Percentiles rank a stretch among this genome's conserved stretches.
These are phyloP conservation scores for Okapia johnstoni DNA, from an alignment of 2,113 vertebrate genomes.

Conservation along the genomic window DNA sequence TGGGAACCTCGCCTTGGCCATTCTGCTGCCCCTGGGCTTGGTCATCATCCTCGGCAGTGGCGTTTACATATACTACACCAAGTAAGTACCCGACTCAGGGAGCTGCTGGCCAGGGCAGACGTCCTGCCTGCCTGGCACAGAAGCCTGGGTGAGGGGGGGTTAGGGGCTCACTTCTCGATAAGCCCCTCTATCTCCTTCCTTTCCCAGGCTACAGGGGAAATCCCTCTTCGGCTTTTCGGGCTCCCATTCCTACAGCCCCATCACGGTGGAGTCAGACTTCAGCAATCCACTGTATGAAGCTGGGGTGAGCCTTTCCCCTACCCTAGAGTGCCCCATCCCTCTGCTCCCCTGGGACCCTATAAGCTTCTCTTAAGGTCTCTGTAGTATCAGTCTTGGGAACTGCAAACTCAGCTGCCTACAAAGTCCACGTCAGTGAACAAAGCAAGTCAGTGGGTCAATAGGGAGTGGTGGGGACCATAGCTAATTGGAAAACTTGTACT, in stretches of 20 bases:
- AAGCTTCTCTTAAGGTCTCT: not conserved
- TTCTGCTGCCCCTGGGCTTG: conserved; percentile 91
- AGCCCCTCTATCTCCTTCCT: conserved; percentile 10
- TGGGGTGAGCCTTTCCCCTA: conserved; percentile 81
- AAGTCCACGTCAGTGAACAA: not conserved
- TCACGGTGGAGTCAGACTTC: conserved; percentile 93
- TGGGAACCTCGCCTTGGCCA: conserved; percentile 92
- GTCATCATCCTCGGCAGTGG: conserved; percentile 93
- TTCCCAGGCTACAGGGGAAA: conserved; percentile 88
- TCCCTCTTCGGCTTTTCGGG: conserved; percentile 92
- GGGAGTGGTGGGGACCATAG: not conserved
- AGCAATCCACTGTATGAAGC: conserved; percentile 96
- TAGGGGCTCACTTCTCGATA: not conserved
- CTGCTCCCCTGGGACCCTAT: not conserved
- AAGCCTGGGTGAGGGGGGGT: not conserved
- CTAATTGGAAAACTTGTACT: not conserved
- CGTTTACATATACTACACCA: conserved; percentile 94
- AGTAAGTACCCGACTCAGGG: conserved; percentile 79
- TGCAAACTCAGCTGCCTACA: not conserved
- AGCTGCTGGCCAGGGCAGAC: not conserved
- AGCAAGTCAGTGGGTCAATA: not conserved
- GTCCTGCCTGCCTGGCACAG: not conserved
- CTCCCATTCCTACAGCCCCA: conserved; percentile 94
- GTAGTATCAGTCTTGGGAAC: not conserved
- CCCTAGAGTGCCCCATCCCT: not conserved